Percentiles rank a stretch among this genome's conserved stretches.
phyloP scores from a whole-genome alignment of 2,797 vertebrate genomes.

The Delichon dasypus region DNA sequence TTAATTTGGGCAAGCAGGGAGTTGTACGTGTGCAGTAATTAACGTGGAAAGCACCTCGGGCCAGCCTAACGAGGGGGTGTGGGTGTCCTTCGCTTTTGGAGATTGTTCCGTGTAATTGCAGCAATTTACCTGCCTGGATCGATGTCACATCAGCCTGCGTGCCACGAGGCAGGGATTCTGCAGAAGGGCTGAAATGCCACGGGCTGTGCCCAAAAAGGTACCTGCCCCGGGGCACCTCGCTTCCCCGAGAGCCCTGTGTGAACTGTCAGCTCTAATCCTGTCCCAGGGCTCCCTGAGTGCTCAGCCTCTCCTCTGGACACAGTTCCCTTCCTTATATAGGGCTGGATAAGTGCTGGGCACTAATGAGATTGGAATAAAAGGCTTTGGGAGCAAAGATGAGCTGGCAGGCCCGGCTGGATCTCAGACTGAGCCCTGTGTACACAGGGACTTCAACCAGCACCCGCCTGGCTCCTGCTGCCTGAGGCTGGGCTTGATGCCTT shows the following conservation, averaged over 20 bases:
- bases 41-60: constrained; percentile 49
- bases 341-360: constrained; percentile 33
- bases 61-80: background rate
- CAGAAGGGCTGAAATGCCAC: background rate
- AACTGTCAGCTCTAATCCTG: constrained; percentile 27
- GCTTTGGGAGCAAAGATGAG: constrained; percentile 30
- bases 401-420: background rate
- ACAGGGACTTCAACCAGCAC: fast-evolving
- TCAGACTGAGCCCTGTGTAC: background rate
- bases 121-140: background rate
- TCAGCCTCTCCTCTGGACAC: constrained; percentile 11
- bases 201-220: background rate
- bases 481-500: background rate
- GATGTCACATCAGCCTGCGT: fast-evolving
- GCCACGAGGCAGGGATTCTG: background rate
- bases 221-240: background rate
- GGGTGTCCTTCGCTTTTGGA: constrained; percentile 34
- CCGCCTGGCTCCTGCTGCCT: background rate
- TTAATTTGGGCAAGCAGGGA: constrained; percentile 60
- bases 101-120: constrained; percentile 19
- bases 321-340: constrained; percentile 52
- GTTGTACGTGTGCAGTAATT: background rate
- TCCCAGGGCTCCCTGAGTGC: constrained; percentile 1
- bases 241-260: background rate
- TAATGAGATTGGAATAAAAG: constrained; percentile 50